Evolutionary conservation across 2,113 vertebrate genomes (phyloP).

Genomic region (Montifringilla adamsi): DNA sequence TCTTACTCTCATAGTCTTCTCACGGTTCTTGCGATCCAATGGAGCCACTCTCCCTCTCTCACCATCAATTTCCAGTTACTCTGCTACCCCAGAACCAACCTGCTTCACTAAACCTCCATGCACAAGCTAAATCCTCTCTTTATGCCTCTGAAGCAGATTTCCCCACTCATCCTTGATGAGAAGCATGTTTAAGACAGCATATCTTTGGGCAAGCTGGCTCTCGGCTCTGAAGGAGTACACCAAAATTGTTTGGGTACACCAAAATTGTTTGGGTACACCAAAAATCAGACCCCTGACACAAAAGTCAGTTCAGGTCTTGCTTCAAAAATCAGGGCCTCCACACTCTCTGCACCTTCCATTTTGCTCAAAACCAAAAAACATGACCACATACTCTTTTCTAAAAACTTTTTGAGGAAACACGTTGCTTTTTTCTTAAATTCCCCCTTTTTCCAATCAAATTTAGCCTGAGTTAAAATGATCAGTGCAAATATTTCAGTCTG

Average conservation of each 20-base stretch:
- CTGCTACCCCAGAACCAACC: not conserved
- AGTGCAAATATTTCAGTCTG: not conserved
- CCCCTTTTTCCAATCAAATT: not conserved
- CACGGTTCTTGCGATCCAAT: not conserved
- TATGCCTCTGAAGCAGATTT: not conserved
- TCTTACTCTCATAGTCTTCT: not conserved
- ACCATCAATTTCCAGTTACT: not conserved
- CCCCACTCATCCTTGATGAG: not conserved
- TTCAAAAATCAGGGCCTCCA: not conserved
- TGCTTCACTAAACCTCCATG: not conserved
- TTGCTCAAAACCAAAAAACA: not conserved
- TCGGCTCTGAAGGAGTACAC: not conserved
- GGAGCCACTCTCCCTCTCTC: not conserved
- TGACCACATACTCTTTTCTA: not conserved
- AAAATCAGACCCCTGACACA: not conserved
- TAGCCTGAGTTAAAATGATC: not conserved
- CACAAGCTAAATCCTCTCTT: not conserved
- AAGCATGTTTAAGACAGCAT: not conserved
- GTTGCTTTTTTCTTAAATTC: not conserved
- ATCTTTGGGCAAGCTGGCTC: not conserved
- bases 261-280: not conserved
- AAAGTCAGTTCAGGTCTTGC: not conserved
- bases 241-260: not conserved
- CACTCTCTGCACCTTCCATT: not conserved
- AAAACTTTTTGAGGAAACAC: not conserved